Conservation (phyloP, 2,888 invertebrate species). For the Podabrus alpinus region DNA sequence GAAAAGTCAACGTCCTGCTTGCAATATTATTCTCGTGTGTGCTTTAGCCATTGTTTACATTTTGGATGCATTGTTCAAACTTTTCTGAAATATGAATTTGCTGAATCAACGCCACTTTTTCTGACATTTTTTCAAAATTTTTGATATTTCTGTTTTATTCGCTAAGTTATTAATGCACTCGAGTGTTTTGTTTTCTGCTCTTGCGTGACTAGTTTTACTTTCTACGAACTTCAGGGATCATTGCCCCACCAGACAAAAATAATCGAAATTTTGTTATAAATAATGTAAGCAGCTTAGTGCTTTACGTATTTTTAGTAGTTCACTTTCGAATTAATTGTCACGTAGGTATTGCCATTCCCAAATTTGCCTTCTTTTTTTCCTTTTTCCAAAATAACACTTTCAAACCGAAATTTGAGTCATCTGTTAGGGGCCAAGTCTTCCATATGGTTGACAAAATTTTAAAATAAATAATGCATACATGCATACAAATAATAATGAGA, state of each 20-base stretch:
- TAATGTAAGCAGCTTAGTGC: neutral
- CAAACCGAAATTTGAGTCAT: neutral
- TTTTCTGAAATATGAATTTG: neutral
- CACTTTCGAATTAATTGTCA: neutral
- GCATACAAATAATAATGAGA: neutral
- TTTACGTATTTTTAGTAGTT: neutral
- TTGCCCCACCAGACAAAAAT: slow-evolving; percentile 20
- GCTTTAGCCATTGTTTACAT: neutral
- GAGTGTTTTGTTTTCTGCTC: slow-evolving; percentile 6
- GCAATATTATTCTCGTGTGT: neutral
- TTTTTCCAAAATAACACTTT: neutral
- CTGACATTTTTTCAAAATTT: neutral
- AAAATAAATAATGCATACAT: neutral
- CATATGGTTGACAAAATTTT: neutral
- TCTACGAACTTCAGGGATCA: slow-evolving; percentile 22
- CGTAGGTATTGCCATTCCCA: neutral
- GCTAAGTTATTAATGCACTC: slow-evolving; percentile 28
- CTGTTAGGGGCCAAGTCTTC: neutral
- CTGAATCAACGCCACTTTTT: neutral
- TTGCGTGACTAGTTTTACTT: slow-evolving; percentile 26
- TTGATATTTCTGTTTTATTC: neutral
- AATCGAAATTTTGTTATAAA: slow-evolving; percentile 17
- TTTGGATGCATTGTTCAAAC: neutral
- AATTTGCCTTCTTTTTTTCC: neutral
- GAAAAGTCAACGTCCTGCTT: slow-evolving; percentile 29